Evolutionary conservation across 2,113 vertebrate genomes (phyloP).

Genomic region (Pipra filicauda): DNA sequence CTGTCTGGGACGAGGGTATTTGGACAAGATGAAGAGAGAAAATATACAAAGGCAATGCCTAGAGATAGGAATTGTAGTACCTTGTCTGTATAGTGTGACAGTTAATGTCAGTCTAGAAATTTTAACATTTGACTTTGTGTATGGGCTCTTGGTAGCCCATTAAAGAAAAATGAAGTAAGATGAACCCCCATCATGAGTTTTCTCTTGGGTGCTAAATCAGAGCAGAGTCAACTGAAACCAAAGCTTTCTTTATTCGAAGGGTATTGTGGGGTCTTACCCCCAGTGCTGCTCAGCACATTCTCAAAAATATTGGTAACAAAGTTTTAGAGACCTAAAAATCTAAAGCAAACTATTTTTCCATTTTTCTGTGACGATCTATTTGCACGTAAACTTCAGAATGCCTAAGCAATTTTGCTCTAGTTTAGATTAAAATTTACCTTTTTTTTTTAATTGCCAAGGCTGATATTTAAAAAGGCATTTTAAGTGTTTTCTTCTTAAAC

Average conservation of each 20-base stretch:
- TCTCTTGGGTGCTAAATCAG: background rate
- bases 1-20: background rate
- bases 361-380: background rate
- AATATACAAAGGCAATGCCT: background rate
- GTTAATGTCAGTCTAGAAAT: background rate
- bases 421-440: background rate
- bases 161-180: background rate
- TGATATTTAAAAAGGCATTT: background rate
- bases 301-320: background rate
- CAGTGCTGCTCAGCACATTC: background rate
- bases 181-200: background rate
- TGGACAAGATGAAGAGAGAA: background rate
- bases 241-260: background rate
- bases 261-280: background rate
- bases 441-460: background rate
- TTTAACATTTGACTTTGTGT: background rate
- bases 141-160: background rate
- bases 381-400: background rate
- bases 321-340: background rate
- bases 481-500: background rate
- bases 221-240: background rate
- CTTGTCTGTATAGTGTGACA: rapidly evolving
- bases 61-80: background rate
- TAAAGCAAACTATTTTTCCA: background rate
- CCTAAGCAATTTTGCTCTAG: background rate